These are phyloP conservation scores for Linnaemya tessellans DNA, from an alignment of 2,888 invertebrate genomes.

Conservation along the genomic window DNA sequence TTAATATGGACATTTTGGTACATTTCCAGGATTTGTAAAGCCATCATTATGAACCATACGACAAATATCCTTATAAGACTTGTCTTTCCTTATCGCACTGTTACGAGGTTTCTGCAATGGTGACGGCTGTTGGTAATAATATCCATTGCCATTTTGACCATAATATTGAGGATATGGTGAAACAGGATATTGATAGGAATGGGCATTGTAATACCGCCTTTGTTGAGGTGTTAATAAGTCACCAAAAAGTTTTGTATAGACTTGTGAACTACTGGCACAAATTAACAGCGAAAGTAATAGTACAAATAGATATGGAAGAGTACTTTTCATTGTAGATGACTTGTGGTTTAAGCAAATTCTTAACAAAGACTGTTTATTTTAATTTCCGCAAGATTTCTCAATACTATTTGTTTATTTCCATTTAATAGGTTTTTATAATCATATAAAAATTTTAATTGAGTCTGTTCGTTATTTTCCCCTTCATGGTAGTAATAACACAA, in stretches of 20 bases:
- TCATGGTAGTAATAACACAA: neutral
- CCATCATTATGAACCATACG: conserved; percentile 77
- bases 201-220: conserved; percentile 68
- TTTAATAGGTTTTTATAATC: neutral
- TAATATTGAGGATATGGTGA: conserved; percentile 54
- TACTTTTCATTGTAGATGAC: conserved; percentile 44
- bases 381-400: conserved; percentile 3
- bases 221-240: conserved; percentile 28
- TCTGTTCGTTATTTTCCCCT: neutral
- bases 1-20: conserved; percentile 77
- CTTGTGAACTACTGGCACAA: conserved; percentile 15
- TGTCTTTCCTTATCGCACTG: conserved; percentile 17
- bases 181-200: conserved; percentile 63
- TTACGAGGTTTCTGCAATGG: neutral
- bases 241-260: conserved; percentile 30
- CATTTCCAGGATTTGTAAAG: conserved; percentile 77
- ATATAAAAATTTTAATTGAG: neutral
- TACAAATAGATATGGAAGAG: conserved; percentile 5
- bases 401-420: neutral
- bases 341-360: conserved; percentile 23
- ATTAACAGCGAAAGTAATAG: conserved; percentile 12
- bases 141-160: conserved; percentile 57
- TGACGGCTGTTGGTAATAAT: conserved; percentile 53
- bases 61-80: conserved; percentile 78
- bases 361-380: conserved; percentile 33